phyloP scores from a whole-genome alignment of 2,797 vertebrate species.

The Ceryle rudis region DNA sequence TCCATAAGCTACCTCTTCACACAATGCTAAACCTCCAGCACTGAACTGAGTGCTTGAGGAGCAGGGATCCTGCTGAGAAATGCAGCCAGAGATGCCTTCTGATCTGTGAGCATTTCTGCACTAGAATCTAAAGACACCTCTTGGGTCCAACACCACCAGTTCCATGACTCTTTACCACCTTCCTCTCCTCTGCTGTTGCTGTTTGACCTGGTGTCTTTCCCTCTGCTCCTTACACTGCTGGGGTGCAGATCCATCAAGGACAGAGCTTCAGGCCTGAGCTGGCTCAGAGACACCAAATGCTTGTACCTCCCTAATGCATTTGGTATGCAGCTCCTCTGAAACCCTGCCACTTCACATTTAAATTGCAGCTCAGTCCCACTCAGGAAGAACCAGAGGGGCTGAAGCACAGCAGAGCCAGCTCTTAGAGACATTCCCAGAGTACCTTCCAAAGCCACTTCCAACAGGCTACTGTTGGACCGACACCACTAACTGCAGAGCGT shows the following conservation, averaged over 20 bases:
- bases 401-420: not conserved
- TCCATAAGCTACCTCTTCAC: not conserved
- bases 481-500: not conserved
- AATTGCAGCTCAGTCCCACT: not conserved
- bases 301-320: not conserved
- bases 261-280: not conserved
- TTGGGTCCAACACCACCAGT: not conserved
- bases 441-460: not conserved
- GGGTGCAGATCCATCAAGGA: not conserved
- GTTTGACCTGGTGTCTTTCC: not conserved
- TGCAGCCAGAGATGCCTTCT: not conserved
- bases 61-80: not conserved
- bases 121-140: not conserved
- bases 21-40: not conserved
- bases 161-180: not conserved
- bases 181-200: not conserved
- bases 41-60: not conserved
- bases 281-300: not conserved
- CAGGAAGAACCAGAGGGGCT: not conserved
- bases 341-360: not conserved
- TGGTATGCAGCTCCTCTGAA: not conserved
- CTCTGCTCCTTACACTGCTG: not conserved
- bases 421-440: not conserved
- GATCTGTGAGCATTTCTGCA: not conserved
- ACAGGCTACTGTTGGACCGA: not conserved